Conservation (phyloP, 2,888 invertebrate genomes). For the Rhingia campestris region DNA sequence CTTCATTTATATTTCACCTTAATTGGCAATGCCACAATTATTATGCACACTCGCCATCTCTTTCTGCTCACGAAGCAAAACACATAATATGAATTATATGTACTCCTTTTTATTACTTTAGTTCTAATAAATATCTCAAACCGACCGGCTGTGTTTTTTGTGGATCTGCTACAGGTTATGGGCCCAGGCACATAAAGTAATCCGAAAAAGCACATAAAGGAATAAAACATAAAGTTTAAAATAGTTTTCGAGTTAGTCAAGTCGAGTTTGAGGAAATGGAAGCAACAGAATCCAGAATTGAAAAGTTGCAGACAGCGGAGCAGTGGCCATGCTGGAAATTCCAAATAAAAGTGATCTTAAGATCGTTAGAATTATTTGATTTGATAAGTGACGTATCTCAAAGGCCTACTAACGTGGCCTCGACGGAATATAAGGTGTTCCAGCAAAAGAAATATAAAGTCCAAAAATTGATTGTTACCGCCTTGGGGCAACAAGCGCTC, state of each 20-base stretch:
- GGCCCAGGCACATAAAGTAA: not conserved
- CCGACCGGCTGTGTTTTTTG: not conserved
- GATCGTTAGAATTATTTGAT: not conserved
- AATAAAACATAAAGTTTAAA: not conserved
- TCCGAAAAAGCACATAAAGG: not conserved
- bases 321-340: constrained; percentile 9
- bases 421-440: not conserved
- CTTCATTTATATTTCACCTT: too few relatives aligned
- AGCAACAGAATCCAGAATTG: constrained; percentile 2
- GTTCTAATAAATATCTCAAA: too few relatives aligned
- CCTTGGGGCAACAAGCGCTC: constrained; percentile 33
- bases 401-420: not conserved
- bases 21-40: too few relatives aligned
- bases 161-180: constrained; percentile 7
- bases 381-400: not conserved
- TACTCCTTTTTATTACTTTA: too few relatives aligned
- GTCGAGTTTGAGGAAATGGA: constrained; percentile 9
- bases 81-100: too few relatives aligned
- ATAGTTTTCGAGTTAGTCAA: not conserved
- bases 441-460: constrained; percentile 8
- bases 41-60: too few relatives aligned
- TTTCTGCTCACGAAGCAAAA: too few relatives aligned
- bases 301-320: not conserved
- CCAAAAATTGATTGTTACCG: constrained; percentile 28
- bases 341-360: not conserved